These are phyloP conservation scores for Leptodirus hochenwartii DNA, from an alignment of 2,888 invertebrate species.

Conservation along the genomic window DNA sequence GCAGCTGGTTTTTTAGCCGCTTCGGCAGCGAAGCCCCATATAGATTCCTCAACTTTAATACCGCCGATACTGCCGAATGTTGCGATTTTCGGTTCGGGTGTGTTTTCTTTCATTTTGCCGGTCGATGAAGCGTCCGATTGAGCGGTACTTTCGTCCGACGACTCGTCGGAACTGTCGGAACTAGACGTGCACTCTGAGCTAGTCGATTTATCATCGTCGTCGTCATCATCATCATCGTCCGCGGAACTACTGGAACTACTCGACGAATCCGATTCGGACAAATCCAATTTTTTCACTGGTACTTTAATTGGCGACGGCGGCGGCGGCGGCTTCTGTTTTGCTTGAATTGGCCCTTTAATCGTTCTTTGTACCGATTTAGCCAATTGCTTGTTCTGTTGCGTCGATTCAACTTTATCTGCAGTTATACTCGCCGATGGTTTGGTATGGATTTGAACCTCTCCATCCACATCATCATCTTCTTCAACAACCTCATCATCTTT, in stretches of 20 bases:
- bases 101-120: too few species aligned
- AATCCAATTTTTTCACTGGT: neutral
- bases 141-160: conserved; percentile 16
- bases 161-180: conserved; percentile 13
- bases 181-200: conserved; percentile 15
- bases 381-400: conserved; percentile 1
- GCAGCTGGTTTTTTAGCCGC: conserved; percentile 24
- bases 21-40: conserved; percentile 42
- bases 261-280: conserved; percentile 8
- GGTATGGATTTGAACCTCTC: conserved; percentile 7
- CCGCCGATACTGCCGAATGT: conserved; percentile 26
- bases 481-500: conserved; percentile 3
- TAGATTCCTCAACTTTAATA: conserved; percentile 24
- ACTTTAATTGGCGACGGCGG: conserved; percentile 7
- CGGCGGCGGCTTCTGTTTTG: conserved; percentile 8
- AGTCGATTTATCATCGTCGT: conserved; percentile 17
- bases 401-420: conserved; percentile 1
- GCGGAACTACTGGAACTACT: conserved; percentile 7
- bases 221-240: conserved; percentile 9
- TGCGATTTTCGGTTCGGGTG: conserved; percentile 13
- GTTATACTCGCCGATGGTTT: conserved; percentile 6
- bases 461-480: too few species aligned
- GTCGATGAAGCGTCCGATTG: conserved; percentile 13
- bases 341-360: conserved; percentile 5
- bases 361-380: conserved; percentile 1